These are phyloP conservation scores for Pseudorhombus dupliciocellatus DNA, from an alignment of 2,113 vertebrate species.

Conservation along the genomic window DNA sequence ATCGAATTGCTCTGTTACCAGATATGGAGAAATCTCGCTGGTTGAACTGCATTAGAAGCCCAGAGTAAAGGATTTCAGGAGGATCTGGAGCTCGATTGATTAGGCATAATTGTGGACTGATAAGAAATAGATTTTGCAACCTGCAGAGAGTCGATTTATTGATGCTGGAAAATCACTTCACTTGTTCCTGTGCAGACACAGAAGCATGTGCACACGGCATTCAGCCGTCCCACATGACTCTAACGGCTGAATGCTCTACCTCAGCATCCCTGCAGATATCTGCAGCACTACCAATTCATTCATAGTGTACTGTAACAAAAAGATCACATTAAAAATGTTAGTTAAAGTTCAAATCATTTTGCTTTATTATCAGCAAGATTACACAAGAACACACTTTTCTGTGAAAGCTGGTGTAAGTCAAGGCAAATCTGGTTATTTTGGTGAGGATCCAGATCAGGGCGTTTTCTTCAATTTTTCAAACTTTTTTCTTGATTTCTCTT, in stretches of 20 bases:
- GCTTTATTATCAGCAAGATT: too few species aligned
- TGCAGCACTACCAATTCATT: constrained; percentile 1
- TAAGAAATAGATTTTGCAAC: constrained; percentile 31
- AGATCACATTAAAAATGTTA: too few species aligned
- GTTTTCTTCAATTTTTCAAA: too few species aligned
- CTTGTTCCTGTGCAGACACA: background rate
- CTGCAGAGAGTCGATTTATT: constrained; percentile 39
- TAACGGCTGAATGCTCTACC: constrained; percentile 19
- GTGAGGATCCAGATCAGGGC: too few species aligned
- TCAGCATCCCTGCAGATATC: constrained; percentile 8
- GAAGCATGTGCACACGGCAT: constrained; percentile 2
- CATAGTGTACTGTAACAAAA: too few species aligned
- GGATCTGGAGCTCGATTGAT: constrained; percentile 31
- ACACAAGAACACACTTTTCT: too few species aligned
- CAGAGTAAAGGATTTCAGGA: background rate
- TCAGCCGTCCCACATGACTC: background rate
- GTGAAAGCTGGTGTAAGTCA: too few species aligned
- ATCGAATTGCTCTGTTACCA: constrained; percentile 23
- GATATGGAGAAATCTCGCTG: constrained; percentile 18
- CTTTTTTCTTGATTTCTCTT: too few species aligned
- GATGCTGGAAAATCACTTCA: constrained; percentile 35
- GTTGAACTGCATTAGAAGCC: background rate
- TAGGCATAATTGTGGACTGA: constrained; percentile 39
- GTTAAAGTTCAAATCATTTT: too few species aligned
- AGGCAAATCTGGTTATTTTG: too few species aligned